Base-by-base conservation (phyloP, 2,113 vertebrate species). In the Manacus vitellinus region DNA sequence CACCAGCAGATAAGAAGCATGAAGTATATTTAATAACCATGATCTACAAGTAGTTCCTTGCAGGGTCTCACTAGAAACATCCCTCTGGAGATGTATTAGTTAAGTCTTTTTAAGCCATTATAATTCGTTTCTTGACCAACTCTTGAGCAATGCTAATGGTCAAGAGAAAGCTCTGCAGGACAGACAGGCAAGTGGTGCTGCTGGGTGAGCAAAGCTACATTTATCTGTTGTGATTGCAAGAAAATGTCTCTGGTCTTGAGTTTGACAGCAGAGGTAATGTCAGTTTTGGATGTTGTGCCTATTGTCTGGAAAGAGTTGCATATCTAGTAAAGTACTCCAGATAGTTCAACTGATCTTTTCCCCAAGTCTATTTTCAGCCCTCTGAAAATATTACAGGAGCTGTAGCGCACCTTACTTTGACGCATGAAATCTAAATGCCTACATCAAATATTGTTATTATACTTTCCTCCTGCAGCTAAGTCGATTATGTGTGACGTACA, bases 61-160 rank as follows among this genome's bases (percentile, higher is more conserved):
- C 47, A 82, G 49, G 35, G 37, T 68, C 70, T 93, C 85, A 61
- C 65, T 79, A 56, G 56, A 82, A 92, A 37, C 17, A 61, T 59
- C 21, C 16, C 41, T 67, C 62, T 68, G n/a, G 31, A 56, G 12
- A 8, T 70, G 15, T 85, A 9, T 87, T 89, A 81, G 13, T 41
- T 83, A 72, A 52, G 7, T 59, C 16, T 49, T 92, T 72, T 78
- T 56, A 76, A 54, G 8, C 27, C 10, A 3, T 28, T 86, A 31
- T 54, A 56, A 51, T 68, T 79, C 8, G 9, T 77, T 75, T 66
- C 49, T 94, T 82, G 56, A n/a, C 35, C 39, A 35, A 27, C 67
- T 66, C 49, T 94, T 82, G 56, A n/a, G 33, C 39, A 33, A 24
- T 72, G 24, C 49, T 81, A 37, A 17, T 52, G 61, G 21, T 88